phyloP scores from a whole-genome alignment of 35 echinoderm and acorn worm species.

The Hemicentrotus pulcherrimus region DNA sequence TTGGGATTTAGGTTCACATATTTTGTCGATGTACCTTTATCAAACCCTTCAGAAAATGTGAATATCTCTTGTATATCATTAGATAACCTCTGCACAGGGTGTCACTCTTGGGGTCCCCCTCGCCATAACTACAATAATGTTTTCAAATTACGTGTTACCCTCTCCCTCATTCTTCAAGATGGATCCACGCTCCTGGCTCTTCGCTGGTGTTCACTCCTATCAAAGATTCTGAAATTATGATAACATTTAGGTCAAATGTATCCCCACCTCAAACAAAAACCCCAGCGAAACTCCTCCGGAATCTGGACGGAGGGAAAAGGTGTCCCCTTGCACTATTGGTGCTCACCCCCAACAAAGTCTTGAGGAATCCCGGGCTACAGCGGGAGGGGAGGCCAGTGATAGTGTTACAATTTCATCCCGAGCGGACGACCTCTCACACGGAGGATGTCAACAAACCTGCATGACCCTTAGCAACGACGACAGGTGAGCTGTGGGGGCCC shows the following conservation, averaged over 20 bases:
- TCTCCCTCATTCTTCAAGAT: too few relatives aligned
- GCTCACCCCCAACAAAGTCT: background rate
- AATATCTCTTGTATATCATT: too few relatives aligned
- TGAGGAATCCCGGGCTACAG: background rate
- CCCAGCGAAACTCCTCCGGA: background rate
- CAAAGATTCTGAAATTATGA: background rate
- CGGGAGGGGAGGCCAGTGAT: background rate
- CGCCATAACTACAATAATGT: too few relatives aligned
- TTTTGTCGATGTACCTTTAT: too few relatives aligned
- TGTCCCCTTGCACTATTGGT: background rate
- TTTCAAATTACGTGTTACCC: too few relatives aligned
- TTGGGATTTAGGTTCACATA: too few relatives aligned
- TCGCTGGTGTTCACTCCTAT: too few relatives aligned
- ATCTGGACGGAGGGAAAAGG: background rate
- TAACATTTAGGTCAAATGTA: background rate
- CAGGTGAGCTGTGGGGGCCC: background rate
- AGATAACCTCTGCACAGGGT: too few relatives aligned
- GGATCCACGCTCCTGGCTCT: too few relatives aligned
- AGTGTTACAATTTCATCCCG: background rate
- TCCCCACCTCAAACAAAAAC: background rate
- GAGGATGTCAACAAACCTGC: background rate
- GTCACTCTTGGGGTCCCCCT: too few relatives aligned
- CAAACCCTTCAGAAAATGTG: too few relatives aligned
- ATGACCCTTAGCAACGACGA: constrained; percentile 6
- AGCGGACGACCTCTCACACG: background rate